Evolutionary conservation across 2,797 vertebrate genomes (phyloP), one percentile per base, ranked within the genome.

Genomic region (Ispidina lecontei): DNA sequence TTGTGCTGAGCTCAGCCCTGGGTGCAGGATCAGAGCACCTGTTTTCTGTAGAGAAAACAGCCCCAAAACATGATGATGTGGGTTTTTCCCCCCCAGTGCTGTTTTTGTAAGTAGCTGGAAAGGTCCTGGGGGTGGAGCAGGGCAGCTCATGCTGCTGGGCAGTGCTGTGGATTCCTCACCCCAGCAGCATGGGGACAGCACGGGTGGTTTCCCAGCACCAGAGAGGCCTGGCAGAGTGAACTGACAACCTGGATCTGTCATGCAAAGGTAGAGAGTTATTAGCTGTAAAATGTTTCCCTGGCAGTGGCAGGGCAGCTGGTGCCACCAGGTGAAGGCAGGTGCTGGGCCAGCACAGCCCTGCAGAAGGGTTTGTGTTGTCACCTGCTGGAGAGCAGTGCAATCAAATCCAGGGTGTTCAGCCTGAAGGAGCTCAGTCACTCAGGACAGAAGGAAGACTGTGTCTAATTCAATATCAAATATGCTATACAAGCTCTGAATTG

Each of bases 391-490:
- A 69, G 18, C 2, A 64, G 28, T 15, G 28, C 44, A 82, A 52
- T 44, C 84, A 90, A 84, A 4, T 31, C 39, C 54, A 71, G 49
- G 68, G 21, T 47, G 44, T 91, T 89, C 55, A 89, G 35, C 26
- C 43, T 91, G 49, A 58, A 91, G 79, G 26, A 90, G 56, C 55
- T 89, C 62, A 37, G 64, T 58, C 68, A 49, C 47, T 81, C 46
- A 46, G 33, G 33, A 72, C 51, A 77, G 62, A 54, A 73, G 65
- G 58, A 85, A 93, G 65, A 77, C 82, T 54, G 60, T 58, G 54
- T 76, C 79, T 77, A 79, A 87, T 94, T 93, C 95, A 73, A 87
- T 80, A 77, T 22, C 79, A 72, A 89, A 49, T 39, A 44, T 54
- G 84, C 84, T 76, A 20, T 43, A 51, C 46, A 25, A 78, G n/a